phyloP scores from a whole-genome alignment of 2,113 vertebrate species.

The Nettapus auritus region DNA sequence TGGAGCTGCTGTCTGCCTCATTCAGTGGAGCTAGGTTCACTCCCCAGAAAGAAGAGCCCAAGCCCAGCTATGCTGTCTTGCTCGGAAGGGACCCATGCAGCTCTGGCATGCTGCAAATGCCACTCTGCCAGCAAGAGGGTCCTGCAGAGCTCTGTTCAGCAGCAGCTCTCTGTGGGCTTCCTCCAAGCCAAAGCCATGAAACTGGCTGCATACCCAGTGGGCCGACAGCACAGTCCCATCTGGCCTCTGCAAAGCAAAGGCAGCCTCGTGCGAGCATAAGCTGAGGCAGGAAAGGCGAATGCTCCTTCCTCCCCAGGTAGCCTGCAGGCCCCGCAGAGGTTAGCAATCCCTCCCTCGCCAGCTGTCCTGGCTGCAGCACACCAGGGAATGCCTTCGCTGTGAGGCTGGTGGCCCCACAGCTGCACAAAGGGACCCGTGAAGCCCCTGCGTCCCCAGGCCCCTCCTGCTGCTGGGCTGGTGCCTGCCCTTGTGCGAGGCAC shows the following conservation, averaged over 20 bases:
- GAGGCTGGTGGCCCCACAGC: background rate
- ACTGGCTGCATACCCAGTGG: background rate
- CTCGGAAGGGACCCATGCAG: background rate
- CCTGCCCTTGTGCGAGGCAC: too few relatives aligned
- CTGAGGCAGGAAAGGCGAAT: background rate
- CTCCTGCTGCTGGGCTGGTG: too few relatives aligned
- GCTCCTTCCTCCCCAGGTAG: background rate
- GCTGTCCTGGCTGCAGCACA: background rate
- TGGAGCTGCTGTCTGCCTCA: background rate
- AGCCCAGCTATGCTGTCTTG: too few relatives aligned
- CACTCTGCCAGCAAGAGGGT: too few relatives aligned
- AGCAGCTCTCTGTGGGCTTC: background rate
- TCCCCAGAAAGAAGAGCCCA: too few relatives aligned
- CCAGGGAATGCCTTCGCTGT: background rate
- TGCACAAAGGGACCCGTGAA: background rate
- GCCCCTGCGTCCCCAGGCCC: background rate
- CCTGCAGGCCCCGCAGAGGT: rapidly evolving
- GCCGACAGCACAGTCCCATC: background rate
- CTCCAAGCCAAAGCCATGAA: background rate
- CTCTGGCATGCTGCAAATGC: rapidly evolving
- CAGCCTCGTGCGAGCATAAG: background rate
- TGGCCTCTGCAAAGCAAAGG: background rate
- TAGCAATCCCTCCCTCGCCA: background rate
- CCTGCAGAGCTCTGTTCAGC: background rate
- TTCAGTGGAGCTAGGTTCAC: background rate